Conservation (phyloP, 2,888 invertebrate species). For the Acanthosoma haemorrhoidale region DNA sequence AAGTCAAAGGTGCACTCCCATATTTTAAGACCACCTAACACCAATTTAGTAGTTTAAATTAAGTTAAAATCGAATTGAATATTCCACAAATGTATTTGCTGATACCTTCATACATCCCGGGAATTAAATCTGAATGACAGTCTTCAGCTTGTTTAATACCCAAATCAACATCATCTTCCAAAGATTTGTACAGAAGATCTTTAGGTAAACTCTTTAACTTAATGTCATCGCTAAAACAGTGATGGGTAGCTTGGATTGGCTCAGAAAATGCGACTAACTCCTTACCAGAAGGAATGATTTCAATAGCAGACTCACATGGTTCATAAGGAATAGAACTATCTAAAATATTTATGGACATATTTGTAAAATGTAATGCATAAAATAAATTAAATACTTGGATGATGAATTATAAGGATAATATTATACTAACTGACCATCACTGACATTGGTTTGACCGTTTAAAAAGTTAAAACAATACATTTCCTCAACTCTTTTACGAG, state of each 20-base stretch:
- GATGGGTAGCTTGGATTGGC: neutral
- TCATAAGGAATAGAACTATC: no score
- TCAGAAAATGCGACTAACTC: neutral
- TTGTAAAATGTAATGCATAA: no score
- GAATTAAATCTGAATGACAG: conserved; percentile 65
- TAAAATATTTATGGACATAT: no score
- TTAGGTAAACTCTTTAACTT: neutral
- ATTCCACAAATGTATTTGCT: neutral
- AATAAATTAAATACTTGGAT: no score
- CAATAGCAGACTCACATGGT: neutral
- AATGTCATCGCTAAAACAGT: neutral
- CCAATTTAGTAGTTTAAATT: neutral
- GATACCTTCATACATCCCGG: conserved; percentile 73
- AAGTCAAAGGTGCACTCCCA: conserved; percentile 93
- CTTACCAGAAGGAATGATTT: neutral
- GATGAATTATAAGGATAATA: no score
- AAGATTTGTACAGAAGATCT: neutral
- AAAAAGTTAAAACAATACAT: no score
- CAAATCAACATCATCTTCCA: neutral
- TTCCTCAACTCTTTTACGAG: no score
- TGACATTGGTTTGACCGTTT: no score
- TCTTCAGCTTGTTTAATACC: conserved; percentile 31
- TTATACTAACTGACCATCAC: no score
- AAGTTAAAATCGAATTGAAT: neutral
- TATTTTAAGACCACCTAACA: conserved; percentile 82